Base-by-base conservation (phyloP, 1,140 invertebrate genomes). In the Drosophila burlai region DNA sequence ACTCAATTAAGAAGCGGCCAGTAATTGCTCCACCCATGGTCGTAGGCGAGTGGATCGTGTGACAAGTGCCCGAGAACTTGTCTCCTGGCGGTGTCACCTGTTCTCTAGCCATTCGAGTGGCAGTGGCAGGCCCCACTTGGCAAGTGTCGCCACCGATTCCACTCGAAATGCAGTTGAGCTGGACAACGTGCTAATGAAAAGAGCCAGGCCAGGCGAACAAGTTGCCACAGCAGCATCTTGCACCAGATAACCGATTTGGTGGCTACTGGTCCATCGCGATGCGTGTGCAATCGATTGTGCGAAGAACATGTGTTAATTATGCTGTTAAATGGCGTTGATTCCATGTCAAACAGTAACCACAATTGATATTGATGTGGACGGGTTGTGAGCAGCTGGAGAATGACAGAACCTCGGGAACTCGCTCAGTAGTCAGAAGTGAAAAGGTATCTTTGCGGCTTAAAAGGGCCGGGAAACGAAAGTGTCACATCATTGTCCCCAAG, bases 231-330 rank as follows among this genome's bases (percentile, higher is more conserved):
- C 65, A 57, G 50, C 83, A 87, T 74, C 81, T 80, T 57, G 76
- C 76, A 83, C 83, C 73, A 86, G 67, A 82, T 87, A 78, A 71
- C 83, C 83, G 61, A 82, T 64, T 74, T 87, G 57, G 83, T 71
- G 36, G 63, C 49, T 66, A 49, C 69, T 71, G 74, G 77, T 87
- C 80, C 59, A 71, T 72, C 75, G 80, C 75, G 64, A 87, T 86
- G 83, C 75, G 83, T 90, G 84, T 89, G 64, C 84, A 87, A 87
- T 90, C 71, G 84, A 81, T 84, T 90, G 85, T 80, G 85, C 78
- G 77, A 89, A 73, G 81, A 87, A 87, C 84, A 87, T 87, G 84
- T 87, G 84, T 87, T 87, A 87, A 87, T 87, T 87, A 81, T 83
- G 84, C 68, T 77, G 68, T 84, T 83, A 78, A 87, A 81, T 81